Evolutionary conservation across 2,113 vertebrate genomes (phyloP).

Genomic region (Lasiurus borealis): DNA sequence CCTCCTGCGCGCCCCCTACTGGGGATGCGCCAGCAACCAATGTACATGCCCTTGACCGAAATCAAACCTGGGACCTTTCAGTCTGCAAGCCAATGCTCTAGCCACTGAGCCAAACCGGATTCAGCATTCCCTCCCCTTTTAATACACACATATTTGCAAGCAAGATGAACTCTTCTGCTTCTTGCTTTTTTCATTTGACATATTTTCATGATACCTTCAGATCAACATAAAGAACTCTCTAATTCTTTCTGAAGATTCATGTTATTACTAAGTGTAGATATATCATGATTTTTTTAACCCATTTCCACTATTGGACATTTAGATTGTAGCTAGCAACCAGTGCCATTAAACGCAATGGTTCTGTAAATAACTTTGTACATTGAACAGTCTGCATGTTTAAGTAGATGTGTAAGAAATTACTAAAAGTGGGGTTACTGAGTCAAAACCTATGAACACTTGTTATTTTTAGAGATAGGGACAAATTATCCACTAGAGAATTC

Average conservation of each 20-base stretch:
- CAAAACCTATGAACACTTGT: background rate
- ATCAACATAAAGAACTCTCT: background rate
- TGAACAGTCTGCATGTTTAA: background rate
- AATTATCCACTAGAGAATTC: background rate
- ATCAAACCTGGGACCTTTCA: too few species aligned
- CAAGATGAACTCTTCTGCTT: background rate
- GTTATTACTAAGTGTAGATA: background rate
- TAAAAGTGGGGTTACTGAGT: background rate
- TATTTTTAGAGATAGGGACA: background rate
- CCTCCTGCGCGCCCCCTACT: too few species aligned
- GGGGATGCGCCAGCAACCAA: too few species aligned
- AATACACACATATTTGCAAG: background rate
- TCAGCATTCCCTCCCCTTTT: background rate
- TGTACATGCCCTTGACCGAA: too few species aligned
- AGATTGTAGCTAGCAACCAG: background rate
- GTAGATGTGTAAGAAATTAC: background rate
- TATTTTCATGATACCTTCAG: background rate
- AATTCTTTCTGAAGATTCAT: background rate
- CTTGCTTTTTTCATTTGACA: background rate
- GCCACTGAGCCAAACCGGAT: too few species aligned
- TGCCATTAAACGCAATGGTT: background rate
- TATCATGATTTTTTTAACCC: background rate
- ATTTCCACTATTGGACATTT: background rate
- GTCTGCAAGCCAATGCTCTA: too few species aligned
- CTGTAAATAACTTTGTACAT: background rate